A percentile compares a stretch with the other conserved stretches of the same genome.
phyloP scores from a whole-genome alignment of 2,888 invertebrate genomes.

The Microdon myrmicae region DNA sequence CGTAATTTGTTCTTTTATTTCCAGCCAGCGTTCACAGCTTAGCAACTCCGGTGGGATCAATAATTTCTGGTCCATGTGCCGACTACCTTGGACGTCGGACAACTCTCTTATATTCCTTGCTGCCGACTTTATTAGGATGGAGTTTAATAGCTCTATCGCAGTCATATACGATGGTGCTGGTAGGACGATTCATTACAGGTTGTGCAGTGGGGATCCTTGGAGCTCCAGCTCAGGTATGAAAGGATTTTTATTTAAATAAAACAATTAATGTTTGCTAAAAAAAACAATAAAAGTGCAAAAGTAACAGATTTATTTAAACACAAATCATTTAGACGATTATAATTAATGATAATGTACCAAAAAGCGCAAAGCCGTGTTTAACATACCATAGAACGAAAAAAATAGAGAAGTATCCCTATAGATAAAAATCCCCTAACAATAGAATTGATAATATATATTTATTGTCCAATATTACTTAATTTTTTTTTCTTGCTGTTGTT shows the following conservation, averaged over 20 bases:
- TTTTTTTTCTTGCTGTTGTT: no score
- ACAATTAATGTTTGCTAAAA: no score
- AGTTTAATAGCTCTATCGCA: constrained; percentile 71
- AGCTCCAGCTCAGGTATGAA: constrained; percentile 77
- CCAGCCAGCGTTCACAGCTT: constrained; percentile 82
- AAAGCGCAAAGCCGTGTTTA: no score
- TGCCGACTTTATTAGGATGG: constrained; percentile 79
- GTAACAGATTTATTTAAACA: no score
- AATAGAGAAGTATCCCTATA: no score
- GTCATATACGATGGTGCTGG: constrained; percentile 71
- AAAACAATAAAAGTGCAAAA: no score
- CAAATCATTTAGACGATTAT: no score
- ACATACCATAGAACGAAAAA: no score
- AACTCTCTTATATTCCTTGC: constrained; percentile 73
- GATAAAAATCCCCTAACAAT: no score
- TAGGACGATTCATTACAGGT: constrained; percentile 77
- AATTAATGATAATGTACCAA: no score
- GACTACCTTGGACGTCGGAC: constrained; percentile 76
- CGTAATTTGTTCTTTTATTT: constrained; percentile 41
- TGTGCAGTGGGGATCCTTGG: constrained; percentile 79
- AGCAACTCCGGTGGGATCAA: constrained; percentile 79
- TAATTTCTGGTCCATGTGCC: constrained; percentile 77
- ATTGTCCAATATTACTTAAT: no score
- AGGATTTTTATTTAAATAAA: background rate
- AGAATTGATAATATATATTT: no score